Evolutionary conservation across 2,113 vertebrate species (phyloP).

Genomic region (rat (Rattus norvegicus)): GRCr8 NC_086027.1:53777501-53778000

Average conservation of each 20-base stretch:
- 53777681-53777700: background rate
- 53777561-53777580: background rate
- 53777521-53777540: background rate
- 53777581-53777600: background rate
- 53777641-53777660: background rate
- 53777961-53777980: background rate
- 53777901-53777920: slow-evolving; percentile 56
- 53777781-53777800: background rate
- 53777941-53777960: background rate
- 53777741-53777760: background rate
- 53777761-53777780: background rate
- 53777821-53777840: background rate
- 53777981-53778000: background rate
- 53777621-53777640: background rate
- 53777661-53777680: rapidly evolving
- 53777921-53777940: slow-evolving; percentile 23
- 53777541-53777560: background rate
- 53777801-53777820: background rate
- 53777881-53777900: slow-evolving; percentile 63
- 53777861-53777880: slow-evolving; percentile 68
- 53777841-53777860: slow-evolving; percentile 22
- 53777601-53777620: background rate
- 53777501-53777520: slow-evolving; percentile 13
- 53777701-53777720: background rate
- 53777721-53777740: background rate